A percentile compares a stretch with the other conserved stretches of the same genome.
Conservation (phyloP, 2,113 vertebrate genomes). For the Bostrychus sinensis region DNA sequence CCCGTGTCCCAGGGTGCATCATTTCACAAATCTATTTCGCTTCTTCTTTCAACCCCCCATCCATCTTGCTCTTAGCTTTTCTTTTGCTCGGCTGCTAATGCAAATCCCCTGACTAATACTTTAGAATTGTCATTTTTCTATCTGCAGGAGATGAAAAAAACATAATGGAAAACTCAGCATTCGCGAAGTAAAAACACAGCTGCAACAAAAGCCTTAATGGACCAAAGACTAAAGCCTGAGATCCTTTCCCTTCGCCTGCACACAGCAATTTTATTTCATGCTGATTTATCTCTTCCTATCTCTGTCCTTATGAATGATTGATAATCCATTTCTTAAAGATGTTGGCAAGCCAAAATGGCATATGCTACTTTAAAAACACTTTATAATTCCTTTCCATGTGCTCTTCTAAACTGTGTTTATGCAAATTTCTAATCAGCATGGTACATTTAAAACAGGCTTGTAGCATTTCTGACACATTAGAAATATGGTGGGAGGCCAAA, state of each 20-base stretch:
- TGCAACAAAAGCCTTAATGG: slow-evolving; percentile 50
- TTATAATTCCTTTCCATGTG: slow-evolving; percentile 13
- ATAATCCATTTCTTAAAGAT: slow-evolving; percentile 33
- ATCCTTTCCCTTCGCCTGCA: slow-evolving; percentile 21
- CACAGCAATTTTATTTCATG: slow-evolving; percentile 24
- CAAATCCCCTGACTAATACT: slow-evolving; percentile 46
- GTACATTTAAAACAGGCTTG: slow-evolving; percentile 6
- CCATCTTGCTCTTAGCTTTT: slow-evolving; percentile 48
- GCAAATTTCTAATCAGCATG: slow-evolving; percentile 1
- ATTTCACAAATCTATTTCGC: slow-evolving; percentile 50
- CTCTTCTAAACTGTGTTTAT: slow-evolving; percentile 14
- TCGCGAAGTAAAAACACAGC: slow-evolving; percentile 43
- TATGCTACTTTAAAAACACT: slow-evolving; percentile 20
- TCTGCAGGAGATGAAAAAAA: slow-evolving; percentile 39
- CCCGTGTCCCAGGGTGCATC: slow-evolving; percentile 29
- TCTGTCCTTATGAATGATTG: slow-evolving; percentile 35
- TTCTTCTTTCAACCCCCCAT: slow-evolving; percentile 22
- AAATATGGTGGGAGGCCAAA: slow-evolving; percentile 1
- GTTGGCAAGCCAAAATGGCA: slow-evolving; percentile 33
- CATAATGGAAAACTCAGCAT: slow-evolving; percentile 33
- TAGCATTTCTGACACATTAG: slow-evolving; percentile 11
- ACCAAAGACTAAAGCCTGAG: slow-evolving; percentile 37
- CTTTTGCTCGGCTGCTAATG: slow-evolving; percentile 50
- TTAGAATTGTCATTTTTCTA: slow-evolving; percentile 49
- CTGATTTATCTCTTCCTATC: slow-evolving; percentile 47